Conservation (phyloP, 1,140 invertebrate genomes). For the Andricus grossulariae region DNA sequence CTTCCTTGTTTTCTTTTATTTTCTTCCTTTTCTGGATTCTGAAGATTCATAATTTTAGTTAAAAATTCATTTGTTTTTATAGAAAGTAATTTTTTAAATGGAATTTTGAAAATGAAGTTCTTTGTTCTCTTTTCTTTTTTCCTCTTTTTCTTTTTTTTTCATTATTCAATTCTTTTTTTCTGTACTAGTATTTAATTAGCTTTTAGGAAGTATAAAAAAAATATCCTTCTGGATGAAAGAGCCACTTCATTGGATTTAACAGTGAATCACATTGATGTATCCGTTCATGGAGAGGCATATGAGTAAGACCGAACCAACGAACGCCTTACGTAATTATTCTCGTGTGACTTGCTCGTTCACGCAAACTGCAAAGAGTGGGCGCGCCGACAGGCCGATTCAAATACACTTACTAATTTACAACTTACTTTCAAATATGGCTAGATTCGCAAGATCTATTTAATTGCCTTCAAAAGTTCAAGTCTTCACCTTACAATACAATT, state of each 20-base stretch:
- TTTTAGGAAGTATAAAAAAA: background rate
- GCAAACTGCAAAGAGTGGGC: slow-evolving; percentile 47
- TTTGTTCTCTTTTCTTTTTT: no score
- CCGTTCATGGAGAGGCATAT: slow-evolving; percentile 41
- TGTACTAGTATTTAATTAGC: background rate
- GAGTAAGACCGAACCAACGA: slow-evolving; percentile 51
- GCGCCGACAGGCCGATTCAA: slow-evolving; percentile 42
- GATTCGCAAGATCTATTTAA: background rate
- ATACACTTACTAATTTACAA: slow-evolving; percentile 20
- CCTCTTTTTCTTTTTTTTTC: no score
- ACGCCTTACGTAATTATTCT: slow-evolving; percentile 52
- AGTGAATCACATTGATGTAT: slow-evolving; percentile 64
- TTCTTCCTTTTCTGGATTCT: no score
- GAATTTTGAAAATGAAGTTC: background rate
- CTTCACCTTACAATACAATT: background rate
- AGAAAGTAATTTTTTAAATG: no score
- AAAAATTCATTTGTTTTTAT: no score
- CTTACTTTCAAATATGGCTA: slow-evolving; percentile 24
- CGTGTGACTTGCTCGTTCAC: slow-evolving; percentile 47
- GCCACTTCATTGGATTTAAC: slow-evolving; percentile 56
- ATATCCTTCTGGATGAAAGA: slow-evolving; percentile 49
- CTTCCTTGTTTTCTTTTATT: no score
- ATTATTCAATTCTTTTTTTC: no score
- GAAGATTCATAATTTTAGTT: no score
- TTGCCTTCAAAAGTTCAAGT: background rate